Evolutionary conservation across 2,113 vertebrate species (phyloP), one percentile per base, ranked within the genome.

Genomic region (Microcebus lehilahytsara): DNA sequence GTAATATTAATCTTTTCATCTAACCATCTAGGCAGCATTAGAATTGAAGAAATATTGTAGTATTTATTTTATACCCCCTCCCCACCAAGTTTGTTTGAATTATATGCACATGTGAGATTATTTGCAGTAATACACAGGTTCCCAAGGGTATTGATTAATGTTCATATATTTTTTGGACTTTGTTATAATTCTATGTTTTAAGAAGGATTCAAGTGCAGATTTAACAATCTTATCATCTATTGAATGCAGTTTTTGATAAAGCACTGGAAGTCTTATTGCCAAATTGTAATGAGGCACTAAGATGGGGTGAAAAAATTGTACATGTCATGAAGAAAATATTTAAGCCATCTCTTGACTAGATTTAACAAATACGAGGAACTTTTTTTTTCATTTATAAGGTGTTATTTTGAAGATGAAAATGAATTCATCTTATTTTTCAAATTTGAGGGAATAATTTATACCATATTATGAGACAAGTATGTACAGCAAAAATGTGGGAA

Each of bases 41-140:
- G 56, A 94, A 25, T 67, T 81, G 46, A 91, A 96, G 86, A 95
- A 97, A 95, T 96, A 80, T 42, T 56, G 22, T 97, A 96, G 96
- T 97, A 97, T 96, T 97, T 97, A 97, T 96, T 95, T 96, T 74
- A 88, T 46, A 34, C 71, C n/a, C 67, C 27, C 25, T 95, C 37
- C 62, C 66, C 67, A 85, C 42, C 84, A 79, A 96, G 85, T 97
- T 97, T 95, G 49, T 97, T 98, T 96, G 95, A 97, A 91, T 96
- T 96, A 93, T 92, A 81, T 97, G 96, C 97, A 98, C 97, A 97
- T 85, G 60, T 96, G 75, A 95, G 72, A 42, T 80, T 96, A 97
- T 98, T 98, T 98, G 97, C 95, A 98, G 71, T 98, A 98, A 98
- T 96, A 98, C 81, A 97, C 79, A 96, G 91, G 83, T 98, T 98